Base-by-base conservation (phyloP, 2,797 vertebrate genomes). In the Semotilus atromaculatus region DNA sequence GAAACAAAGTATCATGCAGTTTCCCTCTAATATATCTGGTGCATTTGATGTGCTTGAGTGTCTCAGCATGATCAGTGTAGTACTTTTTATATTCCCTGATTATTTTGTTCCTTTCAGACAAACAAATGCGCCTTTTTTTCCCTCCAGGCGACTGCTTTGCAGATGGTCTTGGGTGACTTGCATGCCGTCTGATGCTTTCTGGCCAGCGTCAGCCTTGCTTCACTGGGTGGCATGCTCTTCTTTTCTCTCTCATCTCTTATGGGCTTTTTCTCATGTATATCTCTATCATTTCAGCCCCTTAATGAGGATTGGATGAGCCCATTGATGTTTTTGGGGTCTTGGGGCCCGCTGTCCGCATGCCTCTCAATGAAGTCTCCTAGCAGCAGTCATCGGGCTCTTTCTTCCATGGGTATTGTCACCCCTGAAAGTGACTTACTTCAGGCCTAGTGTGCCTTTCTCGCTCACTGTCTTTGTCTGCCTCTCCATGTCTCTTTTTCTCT, bases 391-490 rank as follows among this genome's bases (percentile, higher is more conserved):
- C 93, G 91, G 92, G 90, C 45, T 93, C 93, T 95, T 96, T 96
- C 94, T 94, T 93, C 93, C 93, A 90, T 89, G 93, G 93, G 94
- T 91, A 93, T 94, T 94, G 93, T 95, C 95, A 94, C 94, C 93
- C 93, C 94, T 94, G 94, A 94, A 94, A 93, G 92, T 92, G 94
- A 96, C 96, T 94, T 92, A 95, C 96, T 94, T 91, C 90, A 91
- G 92, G 94, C 92, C 90, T 94, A 94, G 93, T 94, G 94, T 90
- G 82, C 89, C 86, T 88, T 84, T 88, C 89, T 90, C 81, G 85
- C 83, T 87, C 79, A 85, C 84, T 87, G 85, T 76, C 88, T 88
- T 89, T 90, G 89, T 90, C 87, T 88, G 83, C 86, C 88, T 87
- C 88, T 89, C 90, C 86, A 86, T 84, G 82, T 89, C 87, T 88